phyloP scores from a whole-genome alignment of 2,797 vertebrate genomes.

The Spinibarbus caldwelli region DNA sequence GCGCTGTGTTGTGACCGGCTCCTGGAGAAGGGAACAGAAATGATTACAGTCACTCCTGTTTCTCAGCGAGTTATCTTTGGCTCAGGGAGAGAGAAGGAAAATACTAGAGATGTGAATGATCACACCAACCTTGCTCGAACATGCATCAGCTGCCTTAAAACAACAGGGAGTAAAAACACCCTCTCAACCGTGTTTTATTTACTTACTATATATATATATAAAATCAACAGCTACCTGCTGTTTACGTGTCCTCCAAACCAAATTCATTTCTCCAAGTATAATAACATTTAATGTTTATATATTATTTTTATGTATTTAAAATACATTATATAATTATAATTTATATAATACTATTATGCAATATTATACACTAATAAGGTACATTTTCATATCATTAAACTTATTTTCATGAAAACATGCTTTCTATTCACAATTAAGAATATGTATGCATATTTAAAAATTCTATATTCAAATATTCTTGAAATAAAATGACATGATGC shows the following conservation, averaged over 20 bases:
- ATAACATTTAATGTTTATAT: not conserved
- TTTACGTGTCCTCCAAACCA: not conserved
- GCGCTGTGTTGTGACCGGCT: slow-evolving; percentile 65
- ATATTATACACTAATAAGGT: not conserved
- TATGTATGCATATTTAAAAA: not conserved
- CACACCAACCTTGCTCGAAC: slow-evolving; percentile 65
- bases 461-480: not conserved
- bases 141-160: slow-evolving; percentile 65
- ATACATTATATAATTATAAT: not conserved
- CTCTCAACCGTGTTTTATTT: slow-evolving; percentile 41
- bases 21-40: slow-evolving; percentile 73
- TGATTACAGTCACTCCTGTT: slow-evolving; percentile 75
- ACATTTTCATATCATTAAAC: not conserved
- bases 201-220: not conserved
- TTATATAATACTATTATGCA: not conserved
- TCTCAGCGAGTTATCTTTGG: slow-evolving; percentile 75
- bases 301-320: not conserved
- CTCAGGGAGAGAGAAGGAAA: slow-evolving; percentile 69
- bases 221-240: not conserved
- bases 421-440: not conserved
- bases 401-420: not conserved
- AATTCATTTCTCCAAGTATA: not conserved
- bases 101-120: slow-evolving; percentile 57
- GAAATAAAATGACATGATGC: slow-evolving; percentile 12
- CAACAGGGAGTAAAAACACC: slow-evolving; percentile 53